Conservation (phyloP, 2,113 vertebrate genomes). For the Ciconia maguari region DNA sequence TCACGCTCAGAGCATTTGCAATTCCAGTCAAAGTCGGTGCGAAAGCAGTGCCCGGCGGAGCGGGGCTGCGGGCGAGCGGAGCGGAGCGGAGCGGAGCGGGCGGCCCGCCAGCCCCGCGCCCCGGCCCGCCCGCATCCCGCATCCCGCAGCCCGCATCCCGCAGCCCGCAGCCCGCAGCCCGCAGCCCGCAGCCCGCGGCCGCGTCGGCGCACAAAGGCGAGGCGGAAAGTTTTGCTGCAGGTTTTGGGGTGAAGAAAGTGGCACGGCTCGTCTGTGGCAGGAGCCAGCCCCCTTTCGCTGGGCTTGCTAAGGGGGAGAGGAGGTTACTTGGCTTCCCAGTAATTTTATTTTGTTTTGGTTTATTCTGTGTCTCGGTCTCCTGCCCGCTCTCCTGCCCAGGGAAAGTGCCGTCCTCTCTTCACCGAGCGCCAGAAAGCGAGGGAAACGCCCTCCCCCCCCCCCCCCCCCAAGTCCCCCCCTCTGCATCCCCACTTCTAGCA, state of each 20-base stretch:
- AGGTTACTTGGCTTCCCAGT: not conserved
- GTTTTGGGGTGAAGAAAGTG: not conserved
- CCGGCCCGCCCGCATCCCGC: not conserved
- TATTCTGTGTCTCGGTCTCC: not conserved
- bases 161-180: not conserved
- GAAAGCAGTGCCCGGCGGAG: not conserved
- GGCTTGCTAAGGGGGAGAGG: not conserved
- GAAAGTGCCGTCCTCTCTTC: not conserved
- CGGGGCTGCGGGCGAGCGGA: not conserved
- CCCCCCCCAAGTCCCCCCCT: not conserved
- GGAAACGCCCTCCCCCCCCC: not conserved
- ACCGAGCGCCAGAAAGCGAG: not conserved
- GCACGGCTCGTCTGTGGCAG: not conserved
- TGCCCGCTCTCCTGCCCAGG: not conserved
- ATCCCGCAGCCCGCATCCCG: not conserved
- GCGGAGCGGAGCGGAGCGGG: not conserved
- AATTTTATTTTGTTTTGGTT: not conserved
- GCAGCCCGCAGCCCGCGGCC: not conserved
- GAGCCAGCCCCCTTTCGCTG: not conserved
- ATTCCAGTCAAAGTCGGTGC: not conserved
- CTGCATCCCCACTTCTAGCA: not conserved
- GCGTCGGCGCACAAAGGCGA: not conserved
- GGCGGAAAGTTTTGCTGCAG: not conserved
- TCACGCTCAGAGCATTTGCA: not conserved
- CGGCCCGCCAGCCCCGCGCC: not conserved